Evolutionary conservation across 2,797 vertebrate species (phyloP).

Genomic region (Liasis olivaceus): DNA sequence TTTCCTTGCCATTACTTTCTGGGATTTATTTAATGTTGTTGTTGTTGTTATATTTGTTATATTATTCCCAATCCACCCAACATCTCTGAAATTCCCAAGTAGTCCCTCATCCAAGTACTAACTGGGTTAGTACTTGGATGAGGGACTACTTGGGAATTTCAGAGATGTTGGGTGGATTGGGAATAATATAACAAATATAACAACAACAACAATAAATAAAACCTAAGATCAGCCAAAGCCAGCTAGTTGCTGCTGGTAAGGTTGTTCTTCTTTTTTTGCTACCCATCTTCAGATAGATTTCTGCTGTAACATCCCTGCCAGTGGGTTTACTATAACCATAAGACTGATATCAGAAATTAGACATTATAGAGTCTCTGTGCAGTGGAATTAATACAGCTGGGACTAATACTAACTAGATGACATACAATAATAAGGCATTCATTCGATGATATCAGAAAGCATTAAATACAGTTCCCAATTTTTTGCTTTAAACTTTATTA

Average conservation of each 20-base stretch:
- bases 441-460: slow-evolving; percentile 19
- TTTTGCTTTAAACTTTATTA: slow-evolving; percentile 18
- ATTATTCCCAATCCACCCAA: background rate
- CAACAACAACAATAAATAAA: background rate
- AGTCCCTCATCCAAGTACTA: background rate
- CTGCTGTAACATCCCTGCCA: background rate
- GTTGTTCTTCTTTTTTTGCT: background rate
- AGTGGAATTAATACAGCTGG: slow-evolving; percentile 13
- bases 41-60: background rate
- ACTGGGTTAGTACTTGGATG: background rate
- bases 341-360: background rate
- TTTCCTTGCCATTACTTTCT: background rate
- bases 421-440: slow-evolving; percentile 3
- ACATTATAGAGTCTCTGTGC: slow-evolving; percentile 15
- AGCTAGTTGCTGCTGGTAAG: background rate
- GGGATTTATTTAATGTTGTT: background rate
- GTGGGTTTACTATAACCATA: slow-evolving; percentile 3
- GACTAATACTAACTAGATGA: background rate
- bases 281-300: background rate
- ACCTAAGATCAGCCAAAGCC: background rate
- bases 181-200: no score
- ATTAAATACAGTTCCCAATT: slow-evolving; percentile 23
- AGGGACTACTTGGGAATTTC: background rate
- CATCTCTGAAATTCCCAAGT: background rate
- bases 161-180: background rate